Evolutionary conservation across 2,113 vertebrate species (phyloP).

Genomic region (Lepus americanus): DNA sequence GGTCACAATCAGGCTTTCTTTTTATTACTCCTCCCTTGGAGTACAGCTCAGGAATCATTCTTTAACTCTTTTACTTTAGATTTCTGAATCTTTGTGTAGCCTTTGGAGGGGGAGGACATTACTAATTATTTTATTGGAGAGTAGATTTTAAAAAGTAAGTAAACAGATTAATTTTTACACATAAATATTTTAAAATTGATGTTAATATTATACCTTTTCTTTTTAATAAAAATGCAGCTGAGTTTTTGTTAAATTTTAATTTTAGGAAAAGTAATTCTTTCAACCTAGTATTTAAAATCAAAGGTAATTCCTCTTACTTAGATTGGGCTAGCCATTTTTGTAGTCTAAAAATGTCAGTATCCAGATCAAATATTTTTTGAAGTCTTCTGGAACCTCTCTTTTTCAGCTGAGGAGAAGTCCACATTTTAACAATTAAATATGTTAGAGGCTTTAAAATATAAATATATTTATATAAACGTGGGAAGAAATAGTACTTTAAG

Average conservation of each 20-base stretch:
- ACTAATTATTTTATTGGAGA: constrained; percentile 61
- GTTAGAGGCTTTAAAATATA: background rate
- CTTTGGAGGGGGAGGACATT: background rate
- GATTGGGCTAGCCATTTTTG: constrained; percentile 20
- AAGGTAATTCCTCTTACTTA: constrained; percentile 36
- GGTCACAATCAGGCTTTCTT: constrained; percentile 44
- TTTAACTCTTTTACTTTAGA: constrained; percentile 19
- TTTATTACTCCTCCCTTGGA: background rate
- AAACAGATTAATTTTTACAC: background rate
- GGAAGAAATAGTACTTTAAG: background rate
- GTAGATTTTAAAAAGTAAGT: background rate
- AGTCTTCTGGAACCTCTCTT: background rate
- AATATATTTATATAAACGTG: constrained; percentile 1
- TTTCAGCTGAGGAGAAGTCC: constrained; percentile 27
- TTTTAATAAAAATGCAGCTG: background rate
- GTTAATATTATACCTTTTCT: constrained; percentile 18
- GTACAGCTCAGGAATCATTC: background rate
- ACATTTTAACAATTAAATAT: constrained; percentile 27
- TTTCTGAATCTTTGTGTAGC: constrained; percentile 31
- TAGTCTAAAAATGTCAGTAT: constrained; percentile 49
- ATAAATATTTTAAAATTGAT: constrained; percentile 55
- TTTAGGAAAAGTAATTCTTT: constrained; percentile 57
- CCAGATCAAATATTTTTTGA: constrained; percentile 4
- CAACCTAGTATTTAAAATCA: constrained; percentile 57
- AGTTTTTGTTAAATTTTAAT: constrained; percentile 55